Conservation (phyloP, 1,140 invertebrate species). For the Sycobia sp. region DNA sequence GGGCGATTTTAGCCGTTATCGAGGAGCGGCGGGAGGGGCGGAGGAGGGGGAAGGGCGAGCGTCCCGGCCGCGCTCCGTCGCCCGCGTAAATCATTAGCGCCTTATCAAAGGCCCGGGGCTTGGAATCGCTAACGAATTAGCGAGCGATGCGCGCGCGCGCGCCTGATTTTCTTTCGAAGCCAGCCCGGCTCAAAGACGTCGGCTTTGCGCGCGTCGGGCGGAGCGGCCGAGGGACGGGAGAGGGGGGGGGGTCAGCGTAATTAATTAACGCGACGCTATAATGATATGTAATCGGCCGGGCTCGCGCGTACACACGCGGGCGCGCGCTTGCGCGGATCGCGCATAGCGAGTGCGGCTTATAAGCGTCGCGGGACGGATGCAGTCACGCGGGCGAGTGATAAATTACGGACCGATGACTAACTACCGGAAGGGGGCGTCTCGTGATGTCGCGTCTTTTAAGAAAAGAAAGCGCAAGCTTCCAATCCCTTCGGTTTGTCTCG, state of each 20-base stretch:
- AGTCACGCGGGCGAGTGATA: constrained; percentile 55
- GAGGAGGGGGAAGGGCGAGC: background rate
- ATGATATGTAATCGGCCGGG: constrained; percentile 55
- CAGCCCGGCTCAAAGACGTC: too few relatives aligned
- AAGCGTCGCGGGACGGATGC: constrained; percentile 30
- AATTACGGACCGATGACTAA: constrained; percentile 58
- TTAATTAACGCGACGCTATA: constrained; percentile 57
- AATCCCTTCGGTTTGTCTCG: constrained; percentile 8
- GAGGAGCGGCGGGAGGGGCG: constrained; percentile 49
- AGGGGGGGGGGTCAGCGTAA: constrained; percentile 39
- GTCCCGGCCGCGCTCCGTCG: background rate
- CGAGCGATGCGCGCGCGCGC: background rate
- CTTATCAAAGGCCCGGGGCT: constrained; percentile 25
- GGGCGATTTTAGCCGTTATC: constrained; percentile 58
- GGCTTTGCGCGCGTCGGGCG: background rate
- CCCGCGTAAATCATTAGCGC: constrained; percentile 29
- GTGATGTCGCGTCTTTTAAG: constrained; percentile 6
- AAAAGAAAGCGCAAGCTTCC: constrained; percentile 30
- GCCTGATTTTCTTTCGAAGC: constrained; percentile 27
- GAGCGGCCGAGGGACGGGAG: too few relatives aligned
- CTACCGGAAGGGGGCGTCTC: constrained; percentile 52
- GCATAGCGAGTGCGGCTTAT: constrained; percentile 53
- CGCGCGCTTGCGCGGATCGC: constrained; percentile 44
- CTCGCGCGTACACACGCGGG: constrained; percentile 10
- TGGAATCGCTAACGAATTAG: constrained; percentile 21